These are phyloP conservation scores for Hippolais icterina DNA, from an alignment of 2,113 vertebrate genomes.

Conservation along the genomic window DNA sequence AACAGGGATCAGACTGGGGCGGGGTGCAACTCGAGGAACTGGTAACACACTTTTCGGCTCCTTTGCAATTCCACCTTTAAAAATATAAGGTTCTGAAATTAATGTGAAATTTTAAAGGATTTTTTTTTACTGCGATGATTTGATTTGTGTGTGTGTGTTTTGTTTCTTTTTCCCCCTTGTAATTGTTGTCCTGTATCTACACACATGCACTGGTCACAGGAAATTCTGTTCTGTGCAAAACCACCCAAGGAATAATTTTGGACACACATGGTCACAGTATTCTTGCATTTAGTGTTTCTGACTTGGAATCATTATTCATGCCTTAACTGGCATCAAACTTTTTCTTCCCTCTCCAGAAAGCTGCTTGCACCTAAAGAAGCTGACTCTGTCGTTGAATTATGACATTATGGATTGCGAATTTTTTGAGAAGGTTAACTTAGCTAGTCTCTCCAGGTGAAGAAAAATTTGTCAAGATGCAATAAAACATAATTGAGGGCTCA, in stretches of 20 bases:
- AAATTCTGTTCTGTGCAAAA: background rate
- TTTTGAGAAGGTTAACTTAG: background rate
- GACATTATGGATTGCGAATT: background rate
- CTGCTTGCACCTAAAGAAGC: background rate
- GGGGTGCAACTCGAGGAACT: background rate
- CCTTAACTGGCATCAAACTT: background rate
- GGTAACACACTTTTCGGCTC: background rate
- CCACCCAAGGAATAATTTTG: background rate
- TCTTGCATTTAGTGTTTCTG: background rate
- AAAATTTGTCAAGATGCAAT: background rate
- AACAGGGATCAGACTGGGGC: background rate
- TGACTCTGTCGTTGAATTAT: background rate
- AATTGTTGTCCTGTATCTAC: background rate
- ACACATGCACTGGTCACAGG: background rate
- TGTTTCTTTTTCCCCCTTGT: background rate
- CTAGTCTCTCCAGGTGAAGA: background rate
- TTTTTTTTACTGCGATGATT: background rate
- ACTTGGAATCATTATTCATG: background rate
- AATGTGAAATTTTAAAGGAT: background rate
- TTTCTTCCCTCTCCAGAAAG: background rate
- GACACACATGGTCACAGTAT: fast-evolving
- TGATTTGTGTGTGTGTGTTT: background rate
- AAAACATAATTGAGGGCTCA: background rate
- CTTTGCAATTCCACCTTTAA: background rate
- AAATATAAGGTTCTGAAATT: background rate